A percentile compares a stretch with the other conserved stretches of the same genome.
Evolutionary conservation across 2,797 vertebrate genomes (phyloP).

Genomic region (Sciurus vulgaris): DNA sequence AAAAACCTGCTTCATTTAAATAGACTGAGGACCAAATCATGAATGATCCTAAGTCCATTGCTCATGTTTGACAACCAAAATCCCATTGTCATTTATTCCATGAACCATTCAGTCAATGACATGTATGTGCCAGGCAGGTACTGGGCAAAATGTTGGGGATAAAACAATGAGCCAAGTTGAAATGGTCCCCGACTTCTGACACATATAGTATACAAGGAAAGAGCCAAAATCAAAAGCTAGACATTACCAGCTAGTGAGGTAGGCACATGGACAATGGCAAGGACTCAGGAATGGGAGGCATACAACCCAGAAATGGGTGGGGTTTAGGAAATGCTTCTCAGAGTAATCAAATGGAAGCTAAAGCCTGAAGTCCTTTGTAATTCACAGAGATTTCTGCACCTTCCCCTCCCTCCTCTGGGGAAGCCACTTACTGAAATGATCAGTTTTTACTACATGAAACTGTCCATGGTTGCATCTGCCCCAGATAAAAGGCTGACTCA

Average conservation of each 20-base stretch:
- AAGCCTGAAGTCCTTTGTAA: constrained; percentile 22
- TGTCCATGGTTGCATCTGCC: constrained; percentile 66
- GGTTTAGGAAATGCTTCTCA: constrained; percentile 45
- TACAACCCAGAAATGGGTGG: background rate
- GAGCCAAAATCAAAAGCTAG: background rate
- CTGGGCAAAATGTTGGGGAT: background rate
- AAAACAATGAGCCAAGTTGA: background rate
- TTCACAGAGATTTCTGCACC: constrained; percentile 49
- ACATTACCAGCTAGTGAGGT: background rate
- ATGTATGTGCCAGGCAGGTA: background rate
- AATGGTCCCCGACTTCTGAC: background rate
- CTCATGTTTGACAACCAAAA: constrained; percentile 21
- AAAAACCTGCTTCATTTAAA: background rate
- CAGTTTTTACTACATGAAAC: constrained; percentile 69
- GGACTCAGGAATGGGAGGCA: background rate
- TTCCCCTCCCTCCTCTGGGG: background rate
- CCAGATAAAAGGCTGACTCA: constrained; percentile 76
- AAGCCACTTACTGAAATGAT: constrained; percentile 69
- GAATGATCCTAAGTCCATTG: constrained; percentile 4
- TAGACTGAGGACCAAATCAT: background rate
- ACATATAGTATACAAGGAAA: background rate
- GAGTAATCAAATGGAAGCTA: background rate
- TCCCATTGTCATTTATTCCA: background rate
- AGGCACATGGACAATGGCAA: background rate
- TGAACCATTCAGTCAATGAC: constrained; percentile 28